Percentiles rank a stretch among this genome's conserved stretches.
Evolutionary conservation across 30 jellyfish, hydroid and myxozoan genomes (phyloP).

Genomic region (Hydractinia echinata): DNA sequence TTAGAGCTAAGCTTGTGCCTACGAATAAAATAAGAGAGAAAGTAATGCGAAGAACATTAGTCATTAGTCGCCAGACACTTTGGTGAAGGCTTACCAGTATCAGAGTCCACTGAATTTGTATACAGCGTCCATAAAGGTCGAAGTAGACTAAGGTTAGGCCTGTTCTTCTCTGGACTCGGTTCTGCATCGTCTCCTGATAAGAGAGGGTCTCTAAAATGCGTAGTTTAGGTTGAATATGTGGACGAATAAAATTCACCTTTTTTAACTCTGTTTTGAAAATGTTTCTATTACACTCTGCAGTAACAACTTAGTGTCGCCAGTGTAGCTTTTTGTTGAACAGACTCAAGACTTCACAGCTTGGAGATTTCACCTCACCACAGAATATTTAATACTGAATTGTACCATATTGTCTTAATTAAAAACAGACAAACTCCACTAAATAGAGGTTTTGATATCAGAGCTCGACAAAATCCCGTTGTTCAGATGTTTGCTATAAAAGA

Average conservation of each 20-base stretch:
- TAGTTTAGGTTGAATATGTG: background rate
- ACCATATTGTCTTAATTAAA: too few relatives aligned
- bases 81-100: slow-evolving; percentile 51
- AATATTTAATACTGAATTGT: too few relatives aligned
- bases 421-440: too few relatives aligned
- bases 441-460: too few relatives aligned
- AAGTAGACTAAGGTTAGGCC: slow-evolving; percentile 72
- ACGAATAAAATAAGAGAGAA: background rate
- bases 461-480: too few relatives aligned
- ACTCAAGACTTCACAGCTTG: too few relatives aligned
- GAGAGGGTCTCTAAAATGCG: slow-evolving; percentile 56
- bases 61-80: background rate
- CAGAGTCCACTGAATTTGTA: slow-evolving; percentile 74
- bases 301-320: too few relatives aligned
- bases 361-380: too few relatives aligned
- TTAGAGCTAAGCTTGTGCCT: slow-evolving; percentile 78
- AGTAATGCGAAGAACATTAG: background rate
- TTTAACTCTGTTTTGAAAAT: too few relatives aligned
- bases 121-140: slow-evolving; percentile 87
- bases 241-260: background rate
- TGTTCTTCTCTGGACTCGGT: slow-evolving; percentile 43
- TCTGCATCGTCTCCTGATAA: slow-evolving; percentile 62
- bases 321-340: too few relatives aligned
- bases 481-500: too few relatives aligned
- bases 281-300: too few relatives aligned